These are phyloP conservation scores for Eunapius fragilis DNA, from an alignment of 37 sponge, comb jelly and placozoan species.

Conservation along the genomic window DNA sequence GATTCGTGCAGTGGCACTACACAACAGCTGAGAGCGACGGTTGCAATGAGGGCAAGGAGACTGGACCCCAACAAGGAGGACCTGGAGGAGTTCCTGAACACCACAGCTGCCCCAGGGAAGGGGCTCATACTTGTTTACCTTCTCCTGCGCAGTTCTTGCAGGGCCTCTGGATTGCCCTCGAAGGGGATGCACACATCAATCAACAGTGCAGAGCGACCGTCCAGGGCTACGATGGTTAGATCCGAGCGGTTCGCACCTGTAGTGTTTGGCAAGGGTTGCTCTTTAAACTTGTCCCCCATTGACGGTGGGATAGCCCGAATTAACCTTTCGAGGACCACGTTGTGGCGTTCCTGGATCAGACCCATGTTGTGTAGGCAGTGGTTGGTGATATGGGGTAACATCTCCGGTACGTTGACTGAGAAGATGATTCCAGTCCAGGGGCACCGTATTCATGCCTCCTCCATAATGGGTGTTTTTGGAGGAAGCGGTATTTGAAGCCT, in stretches of 20 bases:
- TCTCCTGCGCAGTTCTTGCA: neutral
- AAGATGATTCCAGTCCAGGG: too few species aligned
- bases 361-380: neutral
- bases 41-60: neutral
- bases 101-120: neutral
- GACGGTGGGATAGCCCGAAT: neutral
- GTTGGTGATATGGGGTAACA: neutral
- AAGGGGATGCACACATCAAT: too few species aligned
- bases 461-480: too few species aligned
- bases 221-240: neutral
- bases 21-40: neutral
- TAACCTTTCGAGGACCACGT: neutral
- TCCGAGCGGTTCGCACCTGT: neutral
- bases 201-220: too few species aligned
- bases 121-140: neutral
- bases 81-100: neutral
- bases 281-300: neutral
- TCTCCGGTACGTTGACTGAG: neutral
- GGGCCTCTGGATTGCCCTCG: too few species aligned
- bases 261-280: neutral
- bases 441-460: too few species aligned
- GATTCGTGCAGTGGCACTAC: neutral
- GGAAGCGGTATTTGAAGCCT: too few species aligned
- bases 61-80: neutral
- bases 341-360: neutral